These are phyloP conservation scores for Hydrozoanthus tunicans DNA, from an alignment of 64 coral and sea anemone genomes.

Conservation along the genomic window DNA sequence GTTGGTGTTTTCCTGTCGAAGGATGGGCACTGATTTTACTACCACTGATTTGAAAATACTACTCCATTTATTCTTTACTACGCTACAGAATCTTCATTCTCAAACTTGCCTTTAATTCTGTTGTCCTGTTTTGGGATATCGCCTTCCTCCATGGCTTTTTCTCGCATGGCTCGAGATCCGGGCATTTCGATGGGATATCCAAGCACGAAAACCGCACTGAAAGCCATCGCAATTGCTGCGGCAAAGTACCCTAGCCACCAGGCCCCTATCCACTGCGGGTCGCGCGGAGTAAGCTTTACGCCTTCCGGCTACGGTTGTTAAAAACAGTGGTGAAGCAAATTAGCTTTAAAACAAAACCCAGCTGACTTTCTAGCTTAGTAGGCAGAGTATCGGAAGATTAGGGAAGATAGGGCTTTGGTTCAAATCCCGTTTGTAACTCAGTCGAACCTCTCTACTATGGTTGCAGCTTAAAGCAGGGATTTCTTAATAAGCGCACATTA, in stretches of 20 bases:
- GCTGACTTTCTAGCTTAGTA: too few relatives aligned
- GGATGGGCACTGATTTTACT: not conserved
- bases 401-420: too few relatives aligned
- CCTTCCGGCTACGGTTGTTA: conserved; percentile 58
- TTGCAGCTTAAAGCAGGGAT: too few relatives aligned
- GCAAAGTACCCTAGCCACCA: conserved; percentile 88
- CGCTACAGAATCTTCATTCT: not conserved
- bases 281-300: conserved; percentile 25
- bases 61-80: not conserved
- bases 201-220: conserved; percentile 47
- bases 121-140: conserved; percentile 70
- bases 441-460: too few relatives aligned
- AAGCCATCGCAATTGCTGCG: conserved; percentile 41
- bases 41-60: not conserved
- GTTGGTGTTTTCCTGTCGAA: too few relatives aligned
- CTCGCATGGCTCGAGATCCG: conserved; percentile 63
- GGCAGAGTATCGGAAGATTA: too few relatives aligned
- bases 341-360: not conserved
- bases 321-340: not conserved
- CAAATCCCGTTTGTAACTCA: too few relatives aligned
- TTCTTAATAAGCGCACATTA: too few relatives aligned
- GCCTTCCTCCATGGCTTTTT: conserved; percentile 73
- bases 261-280: conserved; percentile 88
- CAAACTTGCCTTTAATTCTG: conserved; percentile 47
- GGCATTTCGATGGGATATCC: conserved; percentile 81